Base-by-base conservation (phyloP, 2,113 vertebrate genomes). In the Hippocampus comes region DNA sequence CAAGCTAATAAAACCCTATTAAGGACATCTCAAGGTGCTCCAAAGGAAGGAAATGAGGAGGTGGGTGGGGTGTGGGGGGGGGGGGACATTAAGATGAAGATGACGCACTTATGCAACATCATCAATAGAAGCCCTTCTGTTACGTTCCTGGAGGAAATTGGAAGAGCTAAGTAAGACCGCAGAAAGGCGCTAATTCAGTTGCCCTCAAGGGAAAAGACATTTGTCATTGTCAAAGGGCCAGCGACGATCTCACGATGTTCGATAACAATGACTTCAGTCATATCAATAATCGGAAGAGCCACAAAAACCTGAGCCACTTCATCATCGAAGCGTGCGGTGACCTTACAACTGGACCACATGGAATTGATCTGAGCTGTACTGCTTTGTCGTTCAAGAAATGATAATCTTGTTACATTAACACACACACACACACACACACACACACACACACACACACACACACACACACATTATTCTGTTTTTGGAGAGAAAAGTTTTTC, bases 141-240 rank as follows among this genome's bases (percentile, higher is more conserved):
- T 83, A 83, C 51, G 25, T 49, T 67, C 56, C 67, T 27, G 71
- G 79, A 78, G 68, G 30, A 46, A 67, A 7, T 25, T 60, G 70
- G 71, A 51, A 9, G 60, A 43, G 21, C 61, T 72, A 76, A 78
- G 76, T 66, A 75, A 53, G 61, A 57, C 77, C 67, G n/a, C 21
- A 53, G 27, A 82, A 71, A 74, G 66, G 60, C 68, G 67, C 64
- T 86, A 86, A 89, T 88, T 81, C 82, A 77, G 61, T 85, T 90
- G n/a, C 53, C 34, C 51, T 56, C 11, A 63, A 71, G 78, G 70
- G 75, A 71, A 83, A 85, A 79, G 75, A 51, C 75, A 81, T 84
- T 86, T 82, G 80, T 88, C 86, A 78, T 75, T 67, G 68, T 12
- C 78, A 74, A 57, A 51, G 20, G 67, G 53, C 53, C 61, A 79